phyloP scores from a whole-genome alignment of 2,888 invertebrate species.

The Rotaria socialis region DNA sequence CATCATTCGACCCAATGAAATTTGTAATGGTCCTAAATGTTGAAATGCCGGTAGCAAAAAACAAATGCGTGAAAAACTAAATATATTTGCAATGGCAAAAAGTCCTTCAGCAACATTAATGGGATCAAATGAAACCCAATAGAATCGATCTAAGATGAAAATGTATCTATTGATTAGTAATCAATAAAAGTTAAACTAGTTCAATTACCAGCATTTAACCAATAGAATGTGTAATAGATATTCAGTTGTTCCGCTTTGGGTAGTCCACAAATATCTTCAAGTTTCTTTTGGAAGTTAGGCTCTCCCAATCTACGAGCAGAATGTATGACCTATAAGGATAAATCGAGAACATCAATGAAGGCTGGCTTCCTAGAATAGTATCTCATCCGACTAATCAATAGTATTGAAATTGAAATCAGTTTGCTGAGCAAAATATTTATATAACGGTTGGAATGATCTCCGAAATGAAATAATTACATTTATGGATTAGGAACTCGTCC shows the following conservation, averaged over 20 bases:
- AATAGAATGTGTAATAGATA: slow-evolving; percentile 47
- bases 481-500: too few species aligned
- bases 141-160: slow-evolving; percentile 51
- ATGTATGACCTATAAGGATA: not conserved
- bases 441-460: too few species aligned
- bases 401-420: too few species aligned
- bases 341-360: not conserved
- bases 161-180: not conserved
- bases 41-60: slow-evolving; percentile 54
- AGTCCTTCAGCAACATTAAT: slow-evolving; percentile 53
- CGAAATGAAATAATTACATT: too few species aligned
- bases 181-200: not conserved
- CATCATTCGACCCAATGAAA: slow-evolving; percentile 54
- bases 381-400: too few species aligned
- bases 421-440: too few species aligned
- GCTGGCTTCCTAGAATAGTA: too few species aligned
- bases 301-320: not conserved
- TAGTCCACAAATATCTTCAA: not conserved
- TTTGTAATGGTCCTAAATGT: slow-evolving; percentile 55
- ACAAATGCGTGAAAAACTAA: slow-evolving; percentile 54
- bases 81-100: slow-evolving; percentile 54
- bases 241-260: slow-evolving; percentile 7
- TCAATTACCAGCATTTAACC: slow-evolving; percentile 49
- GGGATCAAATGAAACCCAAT: slow-evolving; percentile 53
- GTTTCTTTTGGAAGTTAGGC: not conserved